Base-by-base conservation (phyloP, 2,113 vertebrate genomes). In the Chloroceryle aenea region DNA sequence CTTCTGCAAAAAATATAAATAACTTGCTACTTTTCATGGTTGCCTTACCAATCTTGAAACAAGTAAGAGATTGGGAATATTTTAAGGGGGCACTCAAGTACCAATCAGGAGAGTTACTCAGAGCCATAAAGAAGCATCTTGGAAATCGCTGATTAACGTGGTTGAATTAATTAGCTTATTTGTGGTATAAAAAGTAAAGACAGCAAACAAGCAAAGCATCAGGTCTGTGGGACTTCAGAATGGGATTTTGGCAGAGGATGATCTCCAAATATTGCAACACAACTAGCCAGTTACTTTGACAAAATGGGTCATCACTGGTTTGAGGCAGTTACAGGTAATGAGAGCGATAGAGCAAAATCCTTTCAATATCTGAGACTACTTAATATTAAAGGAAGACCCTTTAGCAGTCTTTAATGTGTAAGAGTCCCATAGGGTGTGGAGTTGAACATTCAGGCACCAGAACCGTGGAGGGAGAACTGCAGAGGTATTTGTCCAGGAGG, bases 351-450 rank as follows among this genome's bases (percentile, higher is more conserved):
- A 86, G 56, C 14, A 79, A 93, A 69, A 73, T 72, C 62, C 67
- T 69, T 81, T 69, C 50, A 82, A 8, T 59, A 63, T 26, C 50
- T 85, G n/a, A 56, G 86, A 75, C 38, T 64, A 30, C 17, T 64
- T 68, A 61, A 79, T 64, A 59, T 17, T 40, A 72, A 61, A 87
- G 40, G 56, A 85, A 63, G 80, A 81, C 43, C 40, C 71, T 82
- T 75, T 47, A 43, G 59, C 29, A 11, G 14, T 34, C 59, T 67
- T 40, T 30, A 40, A 43, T 45, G 55, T 42, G 10, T 42, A 21
- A 38, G 2, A 36, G 48, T 59, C 27, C 76, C 83, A 34, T 0
- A 0, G 30, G 45, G 6, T 14, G 21, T 4, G n/a, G 58, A 74
- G 36, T 3, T 85, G 84, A 78, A 13, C 26, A 56, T 67, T 78